These are phyloP conservation scores for Myotis brandtii DNA, from an alignment of 2,113 vertebrate genomes.

Conservation along the genomic window DNA sequence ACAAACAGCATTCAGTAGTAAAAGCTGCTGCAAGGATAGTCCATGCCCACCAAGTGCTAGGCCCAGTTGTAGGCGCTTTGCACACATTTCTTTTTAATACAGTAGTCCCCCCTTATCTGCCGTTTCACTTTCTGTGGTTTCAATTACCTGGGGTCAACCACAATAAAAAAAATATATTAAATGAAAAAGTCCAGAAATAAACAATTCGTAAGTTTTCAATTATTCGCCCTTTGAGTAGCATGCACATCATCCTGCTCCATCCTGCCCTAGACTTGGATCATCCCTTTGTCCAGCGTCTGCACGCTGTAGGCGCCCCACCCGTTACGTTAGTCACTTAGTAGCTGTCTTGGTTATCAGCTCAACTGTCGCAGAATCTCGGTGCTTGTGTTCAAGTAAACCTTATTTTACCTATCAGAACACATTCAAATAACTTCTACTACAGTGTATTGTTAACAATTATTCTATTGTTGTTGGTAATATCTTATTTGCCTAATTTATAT, in stretches of 20 bases:
- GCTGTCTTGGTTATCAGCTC: too few species aligned
- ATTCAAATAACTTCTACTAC: not conserved
- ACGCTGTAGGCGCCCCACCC: not conserved
- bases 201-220: not conserved
- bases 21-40: not conserved
- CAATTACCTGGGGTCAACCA: not conserved
- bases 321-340: fast-evolving
- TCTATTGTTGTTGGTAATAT: not conserved
- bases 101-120: not conserved
- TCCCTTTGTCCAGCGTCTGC: not conserved
- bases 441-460: not conserved
- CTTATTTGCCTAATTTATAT: not conserved
- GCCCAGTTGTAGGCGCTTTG: not conserved
- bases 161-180: not conserved
- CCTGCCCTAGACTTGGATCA: not conserved
- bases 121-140: not conserved
- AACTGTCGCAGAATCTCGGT: too few species aligned
- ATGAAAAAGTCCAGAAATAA: not conserved
- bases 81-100: not conserved
- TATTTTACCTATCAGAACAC: not conserved
- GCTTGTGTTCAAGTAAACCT: not conserved
- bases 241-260: not conserved
- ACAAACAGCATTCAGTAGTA: not conserved
- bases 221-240: not conserved
- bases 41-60: not conserved